Percentiles rank a stretch among this genome's conserved stretches.
Conservation (phyloP, 1,140 invertebrate genomes). For the Drosophila lini region DNA sequence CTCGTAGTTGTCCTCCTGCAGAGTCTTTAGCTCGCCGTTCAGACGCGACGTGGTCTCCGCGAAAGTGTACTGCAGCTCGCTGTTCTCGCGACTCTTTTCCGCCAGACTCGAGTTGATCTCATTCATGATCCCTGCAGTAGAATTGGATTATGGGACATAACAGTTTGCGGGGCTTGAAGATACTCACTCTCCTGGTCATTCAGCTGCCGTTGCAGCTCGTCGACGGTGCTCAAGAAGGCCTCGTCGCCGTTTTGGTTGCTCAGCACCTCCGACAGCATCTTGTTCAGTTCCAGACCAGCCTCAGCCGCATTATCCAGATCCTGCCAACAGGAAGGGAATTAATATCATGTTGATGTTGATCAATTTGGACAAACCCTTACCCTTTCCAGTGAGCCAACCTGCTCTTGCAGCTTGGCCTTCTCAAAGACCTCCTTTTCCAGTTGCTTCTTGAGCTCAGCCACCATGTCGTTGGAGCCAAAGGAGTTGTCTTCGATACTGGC, state of each 20-base stretch:
- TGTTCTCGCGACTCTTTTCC: constrained; percentile 85
- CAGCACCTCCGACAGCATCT: constrained; percentile 88
- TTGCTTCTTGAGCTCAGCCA: constrained; percentile 87
- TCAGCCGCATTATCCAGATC: constrained; percentile 88
- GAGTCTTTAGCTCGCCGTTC: constrained; percentile 60
- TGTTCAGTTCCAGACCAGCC: constrained; percentile 88
- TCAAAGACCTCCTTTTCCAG: constrained; percentile 84
- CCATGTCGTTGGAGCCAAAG: constrained; percentile 90
- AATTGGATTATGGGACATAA: not conserved
- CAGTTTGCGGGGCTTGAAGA: not conserved
- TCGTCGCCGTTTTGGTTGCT: constrained; percentile 86
- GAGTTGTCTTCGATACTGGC: constrained; percentile 88
- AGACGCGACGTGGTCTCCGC: constrained; percentile 85
- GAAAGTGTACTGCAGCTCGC: constrained; percentile 85
- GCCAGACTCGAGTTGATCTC: constrained; percentile 85
- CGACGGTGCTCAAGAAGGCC: constrained; percentile 86
- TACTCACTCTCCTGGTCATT: constrained; percentile 86
- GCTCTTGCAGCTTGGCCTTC: constrained; percentile 85
- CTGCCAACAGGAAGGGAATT: constrained; percentile 18
- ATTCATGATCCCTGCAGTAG: constrained; percentile 83
- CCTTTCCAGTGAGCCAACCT: constrained; percentile 86
- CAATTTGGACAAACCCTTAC: constrained; percentile 8
- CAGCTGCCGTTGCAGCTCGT: constrained; percentile 87
- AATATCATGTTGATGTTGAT: too few species aligned
- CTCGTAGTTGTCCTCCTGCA: constrained; percentile 77